Evolutionary conservation across 2,888 invertebrate species (phyloP).

Genomic region (Pterostichus niger): DNA sequence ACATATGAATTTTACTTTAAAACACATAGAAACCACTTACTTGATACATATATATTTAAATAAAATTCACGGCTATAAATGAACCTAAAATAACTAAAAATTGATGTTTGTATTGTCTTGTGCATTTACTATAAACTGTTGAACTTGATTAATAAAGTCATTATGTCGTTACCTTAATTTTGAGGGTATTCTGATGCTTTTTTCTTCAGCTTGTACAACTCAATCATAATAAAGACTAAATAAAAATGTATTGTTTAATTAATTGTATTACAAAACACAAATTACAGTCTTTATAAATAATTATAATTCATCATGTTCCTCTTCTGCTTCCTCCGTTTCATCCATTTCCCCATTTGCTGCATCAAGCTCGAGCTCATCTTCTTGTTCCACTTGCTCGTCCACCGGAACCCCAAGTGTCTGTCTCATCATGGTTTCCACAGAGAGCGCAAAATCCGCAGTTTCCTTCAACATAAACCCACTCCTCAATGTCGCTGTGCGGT

Average conservation of each 20-base stretch:
- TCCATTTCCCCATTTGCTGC: constrained; percentile 72
- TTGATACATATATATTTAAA: too few relatives aligned
- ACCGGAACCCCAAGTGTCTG: constrained; percentile 87
- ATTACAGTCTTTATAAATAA: constrained; percentile 29
- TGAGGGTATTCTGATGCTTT: too few relatives aligned
- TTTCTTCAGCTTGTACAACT: too few relatives aligned
- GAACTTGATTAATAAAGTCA: too few relatives aligned
- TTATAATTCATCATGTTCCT: constrained; percentile 83
- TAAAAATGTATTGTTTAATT: constrained; percentile 9
- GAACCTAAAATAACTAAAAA: too few relatives aligned
- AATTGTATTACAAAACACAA: constrained; percentile 20
- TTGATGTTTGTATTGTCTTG: too few relatives aligned
- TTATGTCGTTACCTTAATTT: too few relatives aligned
- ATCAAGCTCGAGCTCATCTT: constrained; percentile 75
- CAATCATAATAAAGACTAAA: not conserved
- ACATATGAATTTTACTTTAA: too few relatives aligned
- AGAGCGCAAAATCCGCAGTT: constrained; percentile 91
- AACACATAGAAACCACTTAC: too few relatives aligned
- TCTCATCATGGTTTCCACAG: constrained; percentile 94
- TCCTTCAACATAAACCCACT: constrained; percentile 96
- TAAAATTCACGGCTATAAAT: too few relatives aligned
- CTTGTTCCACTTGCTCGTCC: constrained; percentile 82
- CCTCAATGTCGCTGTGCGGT: constrained; percentile 93
- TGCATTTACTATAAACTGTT: too few relatives aligned
- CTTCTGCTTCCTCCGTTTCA: constrained; percentile 73